Base-by-base conservation (phyloP, 2,113 vertebrate species). In the Megalops atlanticus region DNA sequence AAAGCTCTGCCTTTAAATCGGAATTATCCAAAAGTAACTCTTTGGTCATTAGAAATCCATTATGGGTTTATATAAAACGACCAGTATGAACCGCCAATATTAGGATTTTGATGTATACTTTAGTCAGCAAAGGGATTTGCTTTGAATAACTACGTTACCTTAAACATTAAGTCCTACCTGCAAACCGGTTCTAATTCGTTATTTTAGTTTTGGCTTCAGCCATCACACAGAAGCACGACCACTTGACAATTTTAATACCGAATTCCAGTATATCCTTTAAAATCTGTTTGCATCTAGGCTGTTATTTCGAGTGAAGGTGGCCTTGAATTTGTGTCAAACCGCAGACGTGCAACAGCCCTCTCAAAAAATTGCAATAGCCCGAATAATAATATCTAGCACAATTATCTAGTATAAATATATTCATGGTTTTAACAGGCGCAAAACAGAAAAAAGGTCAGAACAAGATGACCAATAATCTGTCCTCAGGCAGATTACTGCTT, bases 1-100 rank as follows among this genome's bases (percentile, higher is more conserved):
- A 33, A 79, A 18, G 33, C 58, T 64, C 18, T 47, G 33, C 15
- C 40, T 78, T 78, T 78, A 78, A 58, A 68, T 78, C 33, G 33
- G 33, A 38, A 16, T 35, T 0, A 38, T 12, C 14, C 18, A 36
- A 2, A 36, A 71, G 36, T 16, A 35, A 27, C 27, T 36, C 31
- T 16, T 71, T 35, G 16, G 31, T 38, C 69, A 71, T 38, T 71
- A 18, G 14, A 21, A 16, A 5, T 58, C 21, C 54, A 58, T 45
- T 45, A 45, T 21, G 24, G 49, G 49, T 54, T 64, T 64, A 64
- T 64, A n/a, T 64, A 2, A 64, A 45, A 45, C 43, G 43, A 14
- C 6, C 6, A 14, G 43, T 45, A 45, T 16, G 24, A 54, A 24
- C 49, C 18, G 18, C 18, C 49, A 54, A 21, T 24, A 21, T 54